Evolutionary conservation across 92 coral and sea anemone genomes (phyloP), one percentile per base, ranked within the genome.

Genomic region (Paragorgia papillata): DNA sequence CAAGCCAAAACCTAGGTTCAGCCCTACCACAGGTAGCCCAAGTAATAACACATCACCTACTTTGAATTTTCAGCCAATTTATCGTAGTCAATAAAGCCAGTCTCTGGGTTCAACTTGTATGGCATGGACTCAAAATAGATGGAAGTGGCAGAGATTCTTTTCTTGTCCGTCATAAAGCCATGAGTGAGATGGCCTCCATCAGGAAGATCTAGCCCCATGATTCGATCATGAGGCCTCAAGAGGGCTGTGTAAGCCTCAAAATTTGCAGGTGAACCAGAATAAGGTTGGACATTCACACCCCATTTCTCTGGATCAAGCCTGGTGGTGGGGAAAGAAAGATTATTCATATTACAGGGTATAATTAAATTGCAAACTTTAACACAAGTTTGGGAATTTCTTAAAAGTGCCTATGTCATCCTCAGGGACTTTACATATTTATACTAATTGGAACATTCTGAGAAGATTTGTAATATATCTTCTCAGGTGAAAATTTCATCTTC

Each of bases 131-230:
- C 98, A 81, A 94, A 94, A 89, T 68, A 94, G 79, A 94, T 94
- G 31, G 98, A 94, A 2, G 98, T 91, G 43, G 98, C 98, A 0
- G 98, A 94, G 44, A 94, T 94, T 21, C 98, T 75, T 77, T 94
- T 94, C 87, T 94, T 94, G 74, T 94, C 98, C 2, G 98, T 94
- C 98, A 94, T 94, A 83, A 94, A 94, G 62, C 98, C 98, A 80
- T 94, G 98, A 21, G 98, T 94, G 46, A 94, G 66, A 46, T 94
- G 98, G 9, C 98, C 98, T 2, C 98, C 98, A 80, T 94, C 98
- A 14, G 98, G 98, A 17, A 94, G 93, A 68, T 94, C 98, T 20
- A 94, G 89, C 6, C 98, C 98, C 98, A 94, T 94, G 44, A 94
- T 89, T 56, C 98, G 88, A 54, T 94, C 98, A 62, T 94, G 98